Evolutionary conservation across 2,888 invertebrate species (phyloP).

Genomic region (Nyleta sp.): DNA sequence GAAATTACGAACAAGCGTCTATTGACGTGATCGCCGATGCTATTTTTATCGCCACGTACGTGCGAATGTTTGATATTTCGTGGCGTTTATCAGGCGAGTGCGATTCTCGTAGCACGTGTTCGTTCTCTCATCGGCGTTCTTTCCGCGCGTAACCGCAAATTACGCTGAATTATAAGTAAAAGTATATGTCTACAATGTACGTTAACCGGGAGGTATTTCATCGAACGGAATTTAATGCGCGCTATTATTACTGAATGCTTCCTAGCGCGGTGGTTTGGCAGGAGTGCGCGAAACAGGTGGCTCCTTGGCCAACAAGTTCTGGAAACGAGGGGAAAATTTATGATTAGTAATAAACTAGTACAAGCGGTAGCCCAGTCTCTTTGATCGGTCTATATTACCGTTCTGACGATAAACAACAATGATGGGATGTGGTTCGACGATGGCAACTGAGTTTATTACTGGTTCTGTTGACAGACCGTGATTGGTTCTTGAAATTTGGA

Average conservation of each 20-base stretch:
- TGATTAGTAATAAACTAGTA: constrained; percentile 54
- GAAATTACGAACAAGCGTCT: no score
- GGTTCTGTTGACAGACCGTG: no score
- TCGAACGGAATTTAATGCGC: constrained; percentile 18
- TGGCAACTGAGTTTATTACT: no score
- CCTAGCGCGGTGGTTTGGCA: constrained; percentile 23
- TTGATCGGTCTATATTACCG: neutral
- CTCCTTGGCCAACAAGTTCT: constrained; percentile 33
- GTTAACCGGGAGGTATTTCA: constrained; percentile 1
- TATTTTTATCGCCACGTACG: no score
- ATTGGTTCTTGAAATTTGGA: no score
- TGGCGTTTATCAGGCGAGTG: no score
- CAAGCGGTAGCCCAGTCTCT: neutral
- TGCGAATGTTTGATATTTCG: no score
- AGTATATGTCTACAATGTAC: constrained; percentile 3
- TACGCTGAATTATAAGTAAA: constrained; percentile 8
- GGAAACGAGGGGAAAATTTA: constrained; percentile 70
- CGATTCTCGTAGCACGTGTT: no score
- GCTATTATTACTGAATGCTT: constrained; percentile 32
- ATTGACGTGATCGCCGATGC: no score
- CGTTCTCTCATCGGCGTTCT: neutral
- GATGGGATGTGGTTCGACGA: neutral
- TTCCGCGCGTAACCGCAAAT: constrained; percentile 7
- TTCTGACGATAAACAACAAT: no score
- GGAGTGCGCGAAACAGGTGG: constrained; percentile 62